Evolutionary conservation across 2,888 invertebrate genomes (phyloP).

Genomic region (Mesorhabditis spiculigera): DNA sequence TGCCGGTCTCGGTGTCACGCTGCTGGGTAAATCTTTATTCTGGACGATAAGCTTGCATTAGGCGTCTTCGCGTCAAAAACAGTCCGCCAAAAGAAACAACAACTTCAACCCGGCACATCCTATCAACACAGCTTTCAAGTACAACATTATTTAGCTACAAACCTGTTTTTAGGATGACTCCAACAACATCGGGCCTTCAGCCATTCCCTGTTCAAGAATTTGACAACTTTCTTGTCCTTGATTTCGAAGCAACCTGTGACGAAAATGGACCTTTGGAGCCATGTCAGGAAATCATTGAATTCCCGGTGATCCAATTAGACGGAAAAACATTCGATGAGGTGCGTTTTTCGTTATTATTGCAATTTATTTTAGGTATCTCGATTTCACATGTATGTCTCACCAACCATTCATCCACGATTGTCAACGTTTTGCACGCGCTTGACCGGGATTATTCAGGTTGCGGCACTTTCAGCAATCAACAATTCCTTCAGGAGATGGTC

Average conservation of each 20-base stretch:
- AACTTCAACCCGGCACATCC: too few species aligned
- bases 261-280: slow-evolving; percentile 16
- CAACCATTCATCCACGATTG: slow-evolving; percentile 62
- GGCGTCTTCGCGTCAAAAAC: too few species aligned
- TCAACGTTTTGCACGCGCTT: slow-evolving; percentile 64
- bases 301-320: slow-evolving; percentile 66
- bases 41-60: too few species aligned
- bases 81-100: too few species aligned
- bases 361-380: slow-evolving; percentile 14
- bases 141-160: too few species aligned
- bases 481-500: slow-evolving; percentile 62
- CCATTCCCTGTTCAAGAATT: slow-evolving; percentile 52
- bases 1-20: too few species aligned
- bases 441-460: slow-evolving; percentile 56
- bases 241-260: slow-evolving; percentile 68
- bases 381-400: slow-evolving; percentile 67
- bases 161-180: not conserved
- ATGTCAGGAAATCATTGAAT: slow-evolving; percentile 68
- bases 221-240: slow-evolving; percentile 67
- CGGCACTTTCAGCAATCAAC: not conserved
- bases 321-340: slow-evolving; percentile 62
- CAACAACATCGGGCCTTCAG: not conserved
- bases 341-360: not conserved
- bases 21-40: too few species aligned
- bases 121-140: too few species aligned